Percentiles rank a stretch among this genome's conserved stretches.
Evolutionary conservation across 2,797 vertebrate species (phyloP).

Genomic region (Chelmon rostratus): DNA sequence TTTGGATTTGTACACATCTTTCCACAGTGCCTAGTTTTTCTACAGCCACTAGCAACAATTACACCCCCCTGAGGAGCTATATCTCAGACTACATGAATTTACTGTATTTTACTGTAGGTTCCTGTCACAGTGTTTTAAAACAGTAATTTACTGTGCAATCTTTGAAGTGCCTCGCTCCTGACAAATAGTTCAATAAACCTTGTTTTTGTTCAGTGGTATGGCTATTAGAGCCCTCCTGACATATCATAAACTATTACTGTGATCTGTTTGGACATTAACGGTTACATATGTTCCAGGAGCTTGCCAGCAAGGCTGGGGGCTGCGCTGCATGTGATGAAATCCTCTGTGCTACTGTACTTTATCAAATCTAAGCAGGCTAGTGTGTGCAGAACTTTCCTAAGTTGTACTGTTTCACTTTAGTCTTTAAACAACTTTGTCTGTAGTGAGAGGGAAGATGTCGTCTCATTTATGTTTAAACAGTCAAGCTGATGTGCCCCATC

Average conservation of each 20-base stretch:
- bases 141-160: conserved; percentile 40
- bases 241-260: conserved; percentile 49
- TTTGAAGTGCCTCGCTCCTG: conserved; percentile 34
- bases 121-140: conserved; percentile 16
- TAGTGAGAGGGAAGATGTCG: not conserved
- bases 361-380: conserved; percentile 25
- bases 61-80: conserved; percentile 31
- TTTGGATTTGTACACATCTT: conserved; percentile 17
- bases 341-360: conserved; percentile 4
- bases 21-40: not conserved
- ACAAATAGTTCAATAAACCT: conserved; percentile 59
- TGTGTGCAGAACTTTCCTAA: not conserved
- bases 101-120: conserved; percentile 27
- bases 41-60: conserved; percentile 37
- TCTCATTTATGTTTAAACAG: conserved; percentile 11
- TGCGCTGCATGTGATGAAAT: conserved; percentile 17
- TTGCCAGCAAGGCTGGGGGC: conserved; percentile 27
- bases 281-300: conserved; percentile 43
- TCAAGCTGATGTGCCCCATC: conserved; percentile 29
- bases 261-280: conserved; percentile 51
- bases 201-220: conserved; percentile 41
- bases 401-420: conserved; percentile 1
- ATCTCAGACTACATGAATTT: conserved; percentile 41
- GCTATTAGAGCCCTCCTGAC: conserved; percentile 36
- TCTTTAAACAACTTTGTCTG: conserved; percentile 1